Percentiles rank a stretch among this genome's conserved stretches.
Conservation (phyloP, 2,113 vertebrate genomes). For the Salvelinus namaycush region DNA sequence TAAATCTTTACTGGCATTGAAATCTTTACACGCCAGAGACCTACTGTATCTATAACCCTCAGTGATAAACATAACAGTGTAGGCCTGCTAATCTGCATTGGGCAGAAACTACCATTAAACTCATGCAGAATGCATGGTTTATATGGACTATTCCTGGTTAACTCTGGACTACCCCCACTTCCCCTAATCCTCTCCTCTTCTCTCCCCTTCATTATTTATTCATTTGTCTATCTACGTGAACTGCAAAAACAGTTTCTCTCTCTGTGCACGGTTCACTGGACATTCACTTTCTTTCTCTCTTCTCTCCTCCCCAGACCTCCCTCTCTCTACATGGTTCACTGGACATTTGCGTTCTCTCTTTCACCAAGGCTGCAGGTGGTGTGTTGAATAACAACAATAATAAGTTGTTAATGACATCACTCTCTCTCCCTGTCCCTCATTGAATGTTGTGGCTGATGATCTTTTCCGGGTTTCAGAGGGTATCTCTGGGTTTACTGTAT, state of each 20-base stretch:
- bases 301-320: constrained; percentile 36
- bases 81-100: no score
- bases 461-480: no score
- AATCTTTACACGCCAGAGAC: no score
- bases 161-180: background rate
- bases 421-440: constrained; percentile 6
- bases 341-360: constrained; percentile 43
- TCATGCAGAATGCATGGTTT: no score
- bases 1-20: no score
- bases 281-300: background rate
- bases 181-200: background rate
- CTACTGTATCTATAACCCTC: no score
- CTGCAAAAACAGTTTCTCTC: constrained; percentile 40
- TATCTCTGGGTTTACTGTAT: no score
- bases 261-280: background rate
- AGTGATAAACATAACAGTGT: no score
- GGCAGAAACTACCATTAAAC: no score
- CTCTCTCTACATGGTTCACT: constrained; percentile 31
- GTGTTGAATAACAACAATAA: no score
- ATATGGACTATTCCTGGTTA: background rate
- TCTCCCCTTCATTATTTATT: background rate
- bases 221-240: background rate
- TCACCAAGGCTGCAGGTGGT: background rate
- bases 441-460: constrained; percentile 1
- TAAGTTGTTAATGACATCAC: background rate